Evolutionary conservation across 2,888 invertebrate species (phyloP), one percentile per base, ranked within the genome.

Genomic region (Polietes domitor): DNA sequence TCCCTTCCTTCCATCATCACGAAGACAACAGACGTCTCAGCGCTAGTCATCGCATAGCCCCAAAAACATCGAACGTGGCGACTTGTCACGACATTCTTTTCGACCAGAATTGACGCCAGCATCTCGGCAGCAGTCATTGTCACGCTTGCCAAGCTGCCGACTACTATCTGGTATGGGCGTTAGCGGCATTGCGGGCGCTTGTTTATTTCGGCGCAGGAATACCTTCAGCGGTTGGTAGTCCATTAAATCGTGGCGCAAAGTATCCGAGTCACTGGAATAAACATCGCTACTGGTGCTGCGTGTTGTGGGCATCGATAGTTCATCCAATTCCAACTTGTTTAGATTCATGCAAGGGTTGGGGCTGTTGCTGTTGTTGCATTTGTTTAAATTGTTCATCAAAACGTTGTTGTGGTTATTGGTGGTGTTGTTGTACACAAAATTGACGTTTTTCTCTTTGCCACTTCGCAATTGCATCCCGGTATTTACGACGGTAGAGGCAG

Each of bases 211-310:
- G n/a, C 87, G 74, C 53, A 87, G 81, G 68, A 86, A 86, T 15
- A 86, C 87, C 61, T 87, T 87, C 43, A 87, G 65, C 7, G 86
- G 85, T 68, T 86, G 85, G 72, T 70, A 77, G 26, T 75, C 82
- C 19, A 17, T 43, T 37, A 68, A 63, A 17, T 73, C 55, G 28
- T 87, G 87, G 53, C 88, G 87, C 19, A 88, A 58, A 5, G 88
- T 88, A 79, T 88, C 88, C 24, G 87, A 87, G 71, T 87, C 87
- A 71, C 84, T 87, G 15, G 87, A 87, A 32, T 78, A 68, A 9
- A 74, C 43, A 24, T 87, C 86, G 41, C 87, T 87, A 21, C 41
- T 85, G 10, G 43, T 32, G 61, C 85, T 87, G 19, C 88, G 87
- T 5, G 87, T 77, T 5, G 85, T 85, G 5, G 86, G 74, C 61